Conservation (phyloP, 2,113 vertebrate genomes). For the Jacana jacana region DNA sequence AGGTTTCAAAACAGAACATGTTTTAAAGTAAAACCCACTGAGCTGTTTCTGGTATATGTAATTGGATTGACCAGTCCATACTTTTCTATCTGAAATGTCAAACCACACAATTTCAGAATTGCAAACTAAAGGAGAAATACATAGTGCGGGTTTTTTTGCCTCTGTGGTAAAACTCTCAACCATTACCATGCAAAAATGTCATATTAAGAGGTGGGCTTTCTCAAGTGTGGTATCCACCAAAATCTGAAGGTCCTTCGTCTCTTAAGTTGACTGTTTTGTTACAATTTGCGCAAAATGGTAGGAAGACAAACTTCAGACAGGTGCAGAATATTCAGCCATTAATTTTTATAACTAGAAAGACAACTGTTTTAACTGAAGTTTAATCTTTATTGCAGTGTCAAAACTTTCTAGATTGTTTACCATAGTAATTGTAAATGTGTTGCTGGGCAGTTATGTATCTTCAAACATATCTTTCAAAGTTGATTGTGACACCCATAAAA, state of each 20-base stretch:
- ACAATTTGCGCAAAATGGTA: neutral
- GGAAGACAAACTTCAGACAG: neutral
- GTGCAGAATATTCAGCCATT: neutral
- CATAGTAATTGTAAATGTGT: slow-evolving; percentile 40
- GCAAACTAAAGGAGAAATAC: neutral
- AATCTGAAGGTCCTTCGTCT: neutral
- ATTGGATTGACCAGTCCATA: neutral
- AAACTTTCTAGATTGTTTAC: slow-evolving; percentile 24
- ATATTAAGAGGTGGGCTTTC: neutral
- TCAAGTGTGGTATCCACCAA: neutral
- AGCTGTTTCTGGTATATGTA: neutral
- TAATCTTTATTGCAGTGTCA: slow-evolving; percentile 10
- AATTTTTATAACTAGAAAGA: neutral
- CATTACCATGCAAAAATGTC: neutral
- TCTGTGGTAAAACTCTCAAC: neutral
- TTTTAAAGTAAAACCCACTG: neutral
- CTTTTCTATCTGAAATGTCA: neutral
- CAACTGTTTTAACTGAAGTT: neutral
- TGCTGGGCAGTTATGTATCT: neutral
- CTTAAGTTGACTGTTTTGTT: neutral
- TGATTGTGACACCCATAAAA: slow-evolving; percentile 28
- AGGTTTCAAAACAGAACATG: neutral
- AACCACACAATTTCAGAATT: neutral
- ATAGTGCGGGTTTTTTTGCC: neutral
- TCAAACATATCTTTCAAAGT: slow-evolving; percentile 12